Conservation (phyloP, 2,797 vertebrate genomes). For the Eupleurogrammus muticus region DNA sequence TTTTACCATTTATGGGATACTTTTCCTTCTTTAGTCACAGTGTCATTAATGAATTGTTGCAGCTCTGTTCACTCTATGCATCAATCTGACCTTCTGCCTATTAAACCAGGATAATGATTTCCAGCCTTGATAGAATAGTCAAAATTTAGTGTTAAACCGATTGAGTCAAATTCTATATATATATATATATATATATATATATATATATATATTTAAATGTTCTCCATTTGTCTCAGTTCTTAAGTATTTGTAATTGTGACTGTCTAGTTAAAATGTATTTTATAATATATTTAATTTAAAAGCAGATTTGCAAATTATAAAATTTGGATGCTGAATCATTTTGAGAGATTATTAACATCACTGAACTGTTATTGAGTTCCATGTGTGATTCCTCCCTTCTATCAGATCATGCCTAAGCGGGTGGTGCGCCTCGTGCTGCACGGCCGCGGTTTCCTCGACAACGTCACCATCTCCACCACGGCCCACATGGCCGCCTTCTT, state of each 20-base stretch:
- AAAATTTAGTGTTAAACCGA: neutral
- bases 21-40: no score
- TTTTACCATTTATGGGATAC: no score
- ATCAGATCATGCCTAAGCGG: slow-evolving; percentile 91
- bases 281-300: neutral
- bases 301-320: neutral
- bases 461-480: slow-evolving; percentile 93
- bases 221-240: no score
- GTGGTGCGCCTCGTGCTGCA: slow-evolving; percentile 88
- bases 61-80: no score
- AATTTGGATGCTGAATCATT: neutral
- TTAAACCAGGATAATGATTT: no score
- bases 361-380: neutral
- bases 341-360: neutral
- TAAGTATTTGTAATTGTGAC: no score
- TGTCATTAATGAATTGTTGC: no score
- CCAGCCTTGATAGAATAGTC: neutral
- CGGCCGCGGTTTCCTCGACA: slow-evolving; percentile 92
- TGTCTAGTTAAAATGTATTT: neutral
- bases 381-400: neutral
- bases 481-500: slow-evolving; percentile 97
- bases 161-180: neutral
- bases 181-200: no score
- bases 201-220: no score
- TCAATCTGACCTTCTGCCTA: no score